Evolutionary conservation across 2,113 vertebrate species (phyloP), one percentile per base, ranked within the genome.

Genomic region (Tinamus guttatus): DNA sequence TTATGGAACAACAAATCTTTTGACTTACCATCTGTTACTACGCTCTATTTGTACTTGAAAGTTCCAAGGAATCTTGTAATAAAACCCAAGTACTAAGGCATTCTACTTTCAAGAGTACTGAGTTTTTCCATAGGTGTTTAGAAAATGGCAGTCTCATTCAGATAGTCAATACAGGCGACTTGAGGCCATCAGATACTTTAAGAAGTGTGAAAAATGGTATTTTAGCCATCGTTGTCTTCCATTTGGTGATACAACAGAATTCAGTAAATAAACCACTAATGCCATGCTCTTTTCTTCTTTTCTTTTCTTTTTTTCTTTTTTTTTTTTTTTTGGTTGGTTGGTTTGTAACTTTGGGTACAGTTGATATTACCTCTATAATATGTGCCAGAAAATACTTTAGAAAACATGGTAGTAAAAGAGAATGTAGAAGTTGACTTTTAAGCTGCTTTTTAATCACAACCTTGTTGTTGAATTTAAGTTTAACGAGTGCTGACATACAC

Each of bases 211-310:
- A 75, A 88, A 71, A 69, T 38, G 90, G 94, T 91, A 93, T 94
- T 94, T 94, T 85, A 95, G 95, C 97, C 97, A 98, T 97, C 95
- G 5, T 96, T 93, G 98, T 98, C 98, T 98, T 98, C 98, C 98
- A 97, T 94, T 95, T 85, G 97, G 95, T 97, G 97, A 96, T 81
- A 80, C 1, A 27, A 76, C 86, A 95, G 96, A 97, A 93, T 93
- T 95, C 95, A 92, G 89, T 95, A 86, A 96, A 96, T 93, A 92
- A 96, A 93, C 90, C 91, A 81, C 95, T 94, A 94, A 82, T 87
- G 56, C 95, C 95, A 81, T 88, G 97, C 95, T 96, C 89, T 87
- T 58, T 68, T 74, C 60, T 71, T 6, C 52, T 68, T 84, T 95
- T 5, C 49, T 68, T 84, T 94, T 87, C 60, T 68, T 74, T 63